These are phyloP conservation scores for Pristionchus japonicus DNA, from an alignment of 2,888 invertebrate genomes.

Conservation along the genomic window DNA sequence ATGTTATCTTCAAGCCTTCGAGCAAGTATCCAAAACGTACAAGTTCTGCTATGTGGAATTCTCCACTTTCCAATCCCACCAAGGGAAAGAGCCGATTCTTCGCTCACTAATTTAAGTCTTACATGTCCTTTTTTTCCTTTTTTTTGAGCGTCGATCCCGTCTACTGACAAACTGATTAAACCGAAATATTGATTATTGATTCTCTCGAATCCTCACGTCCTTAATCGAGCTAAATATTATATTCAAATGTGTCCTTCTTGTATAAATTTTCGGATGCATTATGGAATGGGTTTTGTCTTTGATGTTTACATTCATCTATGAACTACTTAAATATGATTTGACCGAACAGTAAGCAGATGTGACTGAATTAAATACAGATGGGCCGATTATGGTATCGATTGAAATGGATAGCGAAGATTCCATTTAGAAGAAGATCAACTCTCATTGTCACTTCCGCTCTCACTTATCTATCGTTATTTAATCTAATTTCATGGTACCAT, in stretches of 20 bases:
- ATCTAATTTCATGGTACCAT: conserved; percentile 31
- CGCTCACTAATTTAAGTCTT: background rate
- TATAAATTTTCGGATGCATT: conserved; percentile 8
- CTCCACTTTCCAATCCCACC: conserved; percentile 43
- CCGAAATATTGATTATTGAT: background rate
- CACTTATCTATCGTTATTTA: conserved; percentile 41
- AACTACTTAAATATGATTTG: background rate
- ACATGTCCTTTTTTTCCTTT: background rate
- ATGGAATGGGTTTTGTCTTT: background rate
- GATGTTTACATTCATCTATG: background rate
- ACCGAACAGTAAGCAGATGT: too few species aligned
- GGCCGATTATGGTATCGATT: conserved; percentile 44
- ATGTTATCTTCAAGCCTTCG: conserved; percentile 5
- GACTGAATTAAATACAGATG: background rate
- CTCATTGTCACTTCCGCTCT: background rate
- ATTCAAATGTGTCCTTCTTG: background rate
- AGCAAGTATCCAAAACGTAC: conserved; percentile 24
- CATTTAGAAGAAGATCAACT: conserved; percentile 30
- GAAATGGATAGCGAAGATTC: conserved; percentile 36
- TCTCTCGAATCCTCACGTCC: background rate
- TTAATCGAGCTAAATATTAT: background rate
- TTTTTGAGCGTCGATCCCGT: background rate
- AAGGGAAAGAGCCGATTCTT: conserved; percentile 41
- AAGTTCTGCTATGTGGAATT: conserved; percentile 44
- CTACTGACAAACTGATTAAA: background rate